Evolutionary conservation across 2,888 invertebrate genomes (phyloP).

Genomic region (Andrena marginata): DNA sequence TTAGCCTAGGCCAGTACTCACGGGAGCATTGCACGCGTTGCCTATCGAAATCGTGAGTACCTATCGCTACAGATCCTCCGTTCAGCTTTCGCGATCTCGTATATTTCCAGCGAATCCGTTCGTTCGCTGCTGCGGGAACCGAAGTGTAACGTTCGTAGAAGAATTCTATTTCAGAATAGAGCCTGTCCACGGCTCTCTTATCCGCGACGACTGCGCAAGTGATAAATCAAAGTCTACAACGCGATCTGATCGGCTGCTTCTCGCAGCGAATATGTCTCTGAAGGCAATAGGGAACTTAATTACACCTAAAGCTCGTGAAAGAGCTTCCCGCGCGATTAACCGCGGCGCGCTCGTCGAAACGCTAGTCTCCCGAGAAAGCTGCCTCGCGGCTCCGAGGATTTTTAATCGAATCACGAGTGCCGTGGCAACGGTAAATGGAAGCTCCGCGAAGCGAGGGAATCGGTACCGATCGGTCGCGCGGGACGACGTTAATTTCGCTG

Average conservation of each 20-base stretch:
- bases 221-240: too few species aligned
- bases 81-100: background rate
- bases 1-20: background rate
- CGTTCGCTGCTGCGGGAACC: background rate
- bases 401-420: background rate
- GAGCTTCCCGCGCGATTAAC: background rate
- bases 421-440: background rate
- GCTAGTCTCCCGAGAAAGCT: background rate
- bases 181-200: too few species aligned
- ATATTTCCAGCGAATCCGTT: background rate
- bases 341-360: background rate
- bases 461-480: background rate
- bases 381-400: background rate
- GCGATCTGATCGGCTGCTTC: too few species aligned
- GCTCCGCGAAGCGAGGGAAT: background rate
- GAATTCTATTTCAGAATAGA: too few species aligned
- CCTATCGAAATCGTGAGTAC: background rate
- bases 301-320: too few species aligned
- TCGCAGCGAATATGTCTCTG: too few species aligned
- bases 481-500: too few species aligned
- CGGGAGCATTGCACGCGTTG: background rate
- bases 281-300: too few species aligned
- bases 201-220: too few species aligned
- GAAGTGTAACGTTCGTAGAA: background rate
- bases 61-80: background rate